phyloP scores from a whole-genome alignment of 92 coral and sea anemone species.

The Heteractis magnifica region DNA sequence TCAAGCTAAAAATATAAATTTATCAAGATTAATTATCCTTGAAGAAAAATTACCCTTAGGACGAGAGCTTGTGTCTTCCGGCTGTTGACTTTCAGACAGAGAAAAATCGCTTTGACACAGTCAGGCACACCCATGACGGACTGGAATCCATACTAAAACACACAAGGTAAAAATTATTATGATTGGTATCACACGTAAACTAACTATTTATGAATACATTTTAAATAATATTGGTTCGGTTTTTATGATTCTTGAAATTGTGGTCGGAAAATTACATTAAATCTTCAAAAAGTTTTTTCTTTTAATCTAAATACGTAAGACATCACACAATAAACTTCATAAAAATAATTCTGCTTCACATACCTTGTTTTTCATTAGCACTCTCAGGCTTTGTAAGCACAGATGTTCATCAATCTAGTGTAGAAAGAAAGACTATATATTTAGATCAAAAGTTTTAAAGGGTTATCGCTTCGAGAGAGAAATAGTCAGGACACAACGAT shows the following conservation, averaged over 20 bases:
- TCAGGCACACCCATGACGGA: slow-evolving; percentile 83
- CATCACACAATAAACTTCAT: too few relatives aligned
- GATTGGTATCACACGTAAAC: neutral
- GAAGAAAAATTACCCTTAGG: slow-evolving; percentile 58
- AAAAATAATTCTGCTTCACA: neutral
- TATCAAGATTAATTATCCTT: neutral
- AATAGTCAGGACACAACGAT: too few relatives aligned
- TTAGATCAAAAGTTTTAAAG: neutral
- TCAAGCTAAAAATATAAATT: neutral
- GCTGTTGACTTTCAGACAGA: slow-evolving; percentile 85
- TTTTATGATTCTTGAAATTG: too few relatives aligned
- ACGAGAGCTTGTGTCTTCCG: slow-evolving; percentile 92
- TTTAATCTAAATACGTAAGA: too few relatives aligned
- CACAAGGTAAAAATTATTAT: slow-evolving; percentile 13
- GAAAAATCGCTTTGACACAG: slow-evolving; percentile 67
- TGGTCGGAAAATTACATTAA: too few relatives aligned
- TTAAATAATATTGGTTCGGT: too few relatives aligned
- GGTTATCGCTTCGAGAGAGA: too few relatives aligned
- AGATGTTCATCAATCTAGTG: slow-evolving; percentile 93
- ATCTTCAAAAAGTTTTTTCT: too few relatives aligned
- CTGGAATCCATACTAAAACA: slow-evolving; percentile 88
- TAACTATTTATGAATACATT: too few relatives aligned
- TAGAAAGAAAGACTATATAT: too few relatives aligned
- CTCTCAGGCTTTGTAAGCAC: slow-evolving; percentile 89
- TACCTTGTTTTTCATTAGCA: slow-evolving; percentile 98